Evolutionary conservation across 2,888 invertebrate species (phyloP), one percentile per base, ranked within the genome.

Genomic region (Drosophila pseudotalamancana): DNA sequence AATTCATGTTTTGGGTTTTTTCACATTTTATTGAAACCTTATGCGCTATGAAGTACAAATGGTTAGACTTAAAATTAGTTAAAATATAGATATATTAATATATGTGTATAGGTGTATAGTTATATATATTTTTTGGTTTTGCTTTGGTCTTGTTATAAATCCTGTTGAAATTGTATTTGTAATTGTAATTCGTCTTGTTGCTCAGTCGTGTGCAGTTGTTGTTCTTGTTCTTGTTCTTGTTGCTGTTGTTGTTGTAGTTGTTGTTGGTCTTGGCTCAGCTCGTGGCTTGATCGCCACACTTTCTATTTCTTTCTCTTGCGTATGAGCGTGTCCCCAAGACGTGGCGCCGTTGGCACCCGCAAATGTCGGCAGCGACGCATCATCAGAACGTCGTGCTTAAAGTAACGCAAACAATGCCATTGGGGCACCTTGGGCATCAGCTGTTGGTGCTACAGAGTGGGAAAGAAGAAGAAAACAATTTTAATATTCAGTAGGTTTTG

Each of bases 341-440:
- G 88, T 25, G 89, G 88, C 25, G 88, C 87, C 31, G 89, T 89
- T 1, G 89, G 89, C 18, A 89, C 89, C 34, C 95, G 94, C 92
- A 95, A 95, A 84, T 96, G 95, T 82, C 95, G 93, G 92, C 96
- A 96, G 78, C 95, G 94, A 46, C 95, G 94, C 82, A 96, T 95
- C 73, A 95, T 92, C 55, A 90, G 80, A 19, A 90, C 78, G 80
- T 96, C 96, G 87, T 95, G 95, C 83, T 95, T 95, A 65, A 96
- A 93, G 91, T 96, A 96, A 73, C 96, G 93, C 91, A 96, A 93
- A 90, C 96, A 96, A 90, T 96, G 96, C 95, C 95, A 96, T 89
- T 96, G 96, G 1, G 96, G 96, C 61, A 96, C 94, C 91, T 95
- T 94, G 69, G 94, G 93, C 95, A 96, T 96, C 54, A 88, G 69